phyloP scores from a whole-genome alignment of 2,797 vertebrate species.

The Mycteria americana region DNA sequence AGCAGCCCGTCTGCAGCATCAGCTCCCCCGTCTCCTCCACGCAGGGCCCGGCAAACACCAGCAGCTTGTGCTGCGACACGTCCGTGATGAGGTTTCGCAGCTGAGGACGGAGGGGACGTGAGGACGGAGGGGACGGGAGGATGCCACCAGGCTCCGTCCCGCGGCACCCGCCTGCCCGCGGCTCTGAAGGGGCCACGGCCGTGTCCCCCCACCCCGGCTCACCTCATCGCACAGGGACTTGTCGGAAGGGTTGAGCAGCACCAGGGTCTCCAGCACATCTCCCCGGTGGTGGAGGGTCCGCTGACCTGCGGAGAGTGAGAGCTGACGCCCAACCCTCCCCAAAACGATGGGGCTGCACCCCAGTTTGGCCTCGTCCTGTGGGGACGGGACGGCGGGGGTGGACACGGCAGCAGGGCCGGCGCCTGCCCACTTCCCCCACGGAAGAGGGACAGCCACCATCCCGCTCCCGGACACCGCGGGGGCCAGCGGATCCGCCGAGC shows the following conservation, averaged over 20 bases:
- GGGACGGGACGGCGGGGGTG: background rate
- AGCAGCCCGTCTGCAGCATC: constrained; percentile 86
- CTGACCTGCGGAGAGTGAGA: constrained; percentile 77
- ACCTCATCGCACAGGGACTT: constrained; percentile 89
- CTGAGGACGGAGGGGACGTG: constrained; percentile 48
- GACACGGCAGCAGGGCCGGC: background rate
- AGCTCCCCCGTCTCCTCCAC: constrained; percentile 87
- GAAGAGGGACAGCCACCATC: background rate
- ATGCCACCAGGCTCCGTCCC: background rate
- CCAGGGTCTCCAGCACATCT: constrained; percentile 86
- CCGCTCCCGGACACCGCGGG: accelerated
- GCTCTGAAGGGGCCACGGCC: background rate
- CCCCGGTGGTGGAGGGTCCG: constrained; percentile 87
- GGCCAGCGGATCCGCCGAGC: background rate
- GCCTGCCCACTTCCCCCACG: background rate
- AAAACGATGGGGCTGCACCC: background rate
- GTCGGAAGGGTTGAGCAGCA: constrained; percentile 88
- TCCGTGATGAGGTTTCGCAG: constrained; percentile 86
- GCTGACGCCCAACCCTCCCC: background rate
- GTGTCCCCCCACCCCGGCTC: background rate
- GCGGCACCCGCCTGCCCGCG: accelerated
- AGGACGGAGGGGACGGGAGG: background rate
- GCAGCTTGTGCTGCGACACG: constrained; percentile 84
- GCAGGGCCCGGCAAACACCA: constrained; percentile 88
- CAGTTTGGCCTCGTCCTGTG: background rate